These are phyloP conservation scores for Lepidothrix coronata DNA, from an alignment of 2,113 vertebrate genomes.

Conservation along the genomic window DNA sequence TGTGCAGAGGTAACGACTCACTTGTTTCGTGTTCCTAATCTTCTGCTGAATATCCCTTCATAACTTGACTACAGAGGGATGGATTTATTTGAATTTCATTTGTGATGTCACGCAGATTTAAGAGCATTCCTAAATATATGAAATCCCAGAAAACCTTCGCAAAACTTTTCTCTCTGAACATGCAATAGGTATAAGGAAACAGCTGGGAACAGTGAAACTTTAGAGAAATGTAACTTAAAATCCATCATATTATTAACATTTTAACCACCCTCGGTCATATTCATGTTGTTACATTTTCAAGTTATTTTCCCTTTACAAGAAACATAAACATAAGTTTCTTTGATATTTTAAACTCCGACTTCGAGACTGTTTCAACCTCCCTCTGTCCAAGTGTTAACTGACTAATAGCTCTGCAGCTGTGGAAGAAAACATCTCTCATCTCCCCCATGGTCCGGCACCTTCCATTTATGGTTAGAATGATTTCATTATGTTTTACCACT, in stretches of 20 bases:
- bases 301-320: constrained; percentile 54
- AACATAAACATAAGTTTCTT: constrained; percentile 29
- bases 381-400: constrained; percentile 50
- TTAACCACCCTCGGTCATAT: neutral
- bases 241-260: neutral
- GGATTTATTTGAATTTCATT: constrained; percentile 32
- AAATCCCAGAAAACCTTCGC: neutral
- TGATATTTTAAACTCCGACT: constrained; percentile 11
- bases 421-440: constrained; percentile 62
- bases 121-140: neutral
- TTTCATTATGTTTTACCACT: constrained; percentile 50
- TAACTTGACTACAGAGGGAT: constrained; percentile 27
- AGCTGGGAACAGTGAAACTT: neutral
- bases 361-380: constrained; percentile 15
- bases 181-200: neutral
- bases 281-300: neutral
- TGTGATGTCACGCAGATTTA: neutral
- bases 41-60: constrained; percentile 20
- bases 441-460: constrained; percentile 43
- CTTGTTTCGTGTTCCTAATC: constrained; percentile 39
- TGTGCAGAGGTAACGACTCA: constrained; percentile 11
- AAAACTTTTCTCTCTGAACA: neutral
- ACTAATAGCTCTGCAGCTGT: constrained; percentile 57
- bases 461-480: constrained; percentile 55
- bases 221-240: neutral